These are phyloP conservation scores for Saccopteryx bilineata DNA, from an alignment of 2,113 vertebrate species.

Conservation along the genomic window DNA sequence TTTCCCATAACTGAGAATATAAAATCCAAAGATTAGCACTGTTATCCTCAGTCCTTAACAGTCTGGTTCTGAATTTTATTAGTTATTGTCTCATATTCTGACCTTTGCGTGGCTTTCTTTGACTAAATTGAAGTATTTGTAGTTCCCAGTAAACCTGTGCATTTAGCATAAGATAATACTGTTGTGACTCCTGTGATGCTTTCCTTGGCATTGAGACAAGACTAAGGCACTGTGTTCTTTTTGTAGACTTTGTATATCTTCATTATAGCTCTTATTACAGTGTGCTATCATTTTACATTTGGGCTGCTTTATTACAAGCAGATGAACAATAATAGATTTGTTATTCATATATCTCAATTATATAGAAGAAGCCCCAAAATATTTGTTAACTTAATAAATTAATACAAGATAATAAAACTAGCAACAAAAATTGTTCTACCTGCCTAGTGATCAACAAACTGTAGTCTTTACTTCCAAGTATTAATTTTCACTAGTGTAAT, in stretches of 20 bases:
- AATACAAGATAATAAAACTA: constrained; percentile 44
- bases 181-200: neutral
- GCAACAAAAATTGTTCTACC: constrained; percentile 18
- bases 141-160: neutral
- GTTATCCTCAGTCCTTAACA: neutral
- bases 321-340: neutral
- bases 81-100: constrained; percentile 22
- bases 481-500: constrained; percentile 4
- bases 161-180: neutral
- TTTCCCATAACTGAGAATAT: constrained; percentile 11
- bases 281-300: neutral
- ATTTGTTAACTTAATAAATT: constrained; percentile 45
- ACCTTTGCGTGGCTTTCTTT: constrained; percentile 46
- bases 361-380: neutral
- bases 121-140: neutral
- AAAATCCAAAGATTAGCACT: neutral
- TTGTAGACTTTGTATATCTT: neutral
- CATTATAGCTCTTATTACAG: neutral
- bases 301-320: neutral
- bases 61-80: neutral
- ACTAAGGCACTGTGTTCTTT: neutral
- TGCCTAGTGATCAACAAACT: constrained; percentile 1
- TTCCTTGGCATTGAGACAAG: neutral
- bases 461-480: neutral
- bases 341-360: neutral